Evolutionary conservation across 2,888 invertebrate genomes (phyloP).

Genomic region (Troides aeacus): DNA sequence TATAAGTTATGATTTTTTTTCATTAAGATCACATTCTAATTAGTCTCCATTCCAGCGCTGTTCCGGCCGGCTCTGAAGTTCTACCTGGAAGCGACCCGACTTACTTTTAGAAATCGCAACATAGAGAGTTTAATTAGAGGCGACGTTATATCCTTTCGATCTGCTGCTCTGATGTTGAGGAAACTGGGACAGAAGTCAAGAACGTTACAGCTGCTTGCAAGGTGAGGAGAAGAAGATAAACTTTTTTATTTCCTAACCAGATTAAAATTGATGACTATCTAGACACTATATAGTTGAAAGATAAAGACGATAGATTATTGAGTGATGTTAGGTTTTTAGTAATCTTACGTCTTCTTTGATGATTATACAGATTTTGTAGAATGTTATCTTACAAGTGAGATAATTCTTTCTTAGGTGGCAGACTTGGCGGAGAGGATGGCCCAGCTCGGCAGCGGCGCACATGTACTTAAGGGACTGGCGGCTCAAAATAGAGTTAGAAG

Average conservation of each 20-base stretch:
- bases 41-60: conserved; percentile 47
- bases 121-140: conserved; percentile 64
- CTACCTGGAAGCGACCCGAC: conserved; percentile 68
- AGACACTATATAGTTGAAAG: too few relatives aligned
- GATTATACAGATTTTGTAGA: too few relatives aligned
- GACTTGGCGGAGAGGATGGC: conserved; percentile 72
- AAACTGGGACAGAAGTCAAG: conserved; percentile 84
- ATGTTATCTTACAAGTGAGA: too few relatives aligned
- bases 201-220: conserved; percentile 83
- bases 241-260: too few relatives aligned
- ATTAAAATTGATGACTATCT: too few relatives aligned
- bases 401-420: conserved; percentile 59
- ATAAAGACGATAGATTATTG: too few relatives aligned
- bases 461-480: conserved; percentile 74
- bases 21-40: too few relatives aligned
- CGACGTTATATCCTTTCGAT: conserved; percentile 82
- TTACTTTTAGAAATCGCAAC: conserved; percentile 59
- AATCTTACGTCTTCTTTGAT: too few relatives aligned
- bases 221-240: conserved; percentile 60
- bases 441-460: conserved; percentile 66
- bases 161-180: conserved; percentile 83
- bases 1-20: too few relatives aligned
- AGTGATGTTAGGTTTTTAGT: too few relatives aligned
- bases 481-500: conserved; percentile 68
- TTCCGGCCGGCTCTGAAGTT: conserved; percentile 58